phyloP scores from a whole-genome alignment of 2,113 vertebrate genomes.

The Spermophilus dauricus region DNA sequence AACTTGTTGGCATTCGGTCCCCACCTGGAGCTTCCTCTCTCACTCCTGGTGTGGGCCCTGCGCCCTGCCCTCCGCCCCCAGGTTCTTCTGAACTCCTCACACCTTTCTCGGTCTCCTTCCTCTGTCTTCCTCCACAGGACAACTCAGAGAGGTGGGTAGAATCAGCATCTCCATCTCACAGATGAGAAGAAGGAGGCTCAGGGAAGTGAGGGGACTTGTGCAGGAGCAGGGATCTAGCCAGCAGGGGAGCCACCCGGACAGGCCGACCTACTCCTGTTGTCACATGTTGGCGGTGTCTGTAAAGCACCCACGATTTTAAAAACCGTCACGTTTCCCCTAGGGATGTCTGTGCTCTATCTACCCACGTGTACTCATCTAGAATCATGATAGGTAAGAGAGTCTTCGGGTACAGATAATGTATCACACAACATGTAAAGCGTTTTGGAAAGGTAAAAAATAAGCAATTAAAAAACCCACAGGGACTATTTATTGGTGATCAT shows the following conservation, averaged over 20 bases:
- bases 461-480: neutral
- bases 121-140: neutral
- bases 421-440: neutral
- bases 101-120: neutral
- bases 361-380: neutral
- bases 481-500: neutral
- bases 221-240: neutral
- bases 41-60: neutral
- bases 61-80: neutral
- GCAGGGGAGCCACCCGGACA: neutral
- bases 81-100: neutral
- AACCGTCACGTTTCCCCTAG: neutral
- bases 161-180: too few species aligned
- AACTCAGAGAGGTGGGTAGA: neutral
- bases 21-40: neutral
- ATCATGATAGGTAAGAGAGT: neutral
- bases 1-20: neutral
- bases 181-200: neutral
- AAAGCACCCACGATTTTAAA: neutral
- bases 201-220: neutral
- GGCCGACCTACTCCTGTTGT: neutral
- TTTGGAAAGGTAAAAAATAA: constrained; percentile 31
- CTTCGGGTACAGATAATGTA: neutral
- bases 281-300: neutral
- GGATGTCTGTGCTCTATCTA: neutral